Conservation (phyloP, 1,140 invertebrate species). For the Matsumurasca onukii region DNA sequence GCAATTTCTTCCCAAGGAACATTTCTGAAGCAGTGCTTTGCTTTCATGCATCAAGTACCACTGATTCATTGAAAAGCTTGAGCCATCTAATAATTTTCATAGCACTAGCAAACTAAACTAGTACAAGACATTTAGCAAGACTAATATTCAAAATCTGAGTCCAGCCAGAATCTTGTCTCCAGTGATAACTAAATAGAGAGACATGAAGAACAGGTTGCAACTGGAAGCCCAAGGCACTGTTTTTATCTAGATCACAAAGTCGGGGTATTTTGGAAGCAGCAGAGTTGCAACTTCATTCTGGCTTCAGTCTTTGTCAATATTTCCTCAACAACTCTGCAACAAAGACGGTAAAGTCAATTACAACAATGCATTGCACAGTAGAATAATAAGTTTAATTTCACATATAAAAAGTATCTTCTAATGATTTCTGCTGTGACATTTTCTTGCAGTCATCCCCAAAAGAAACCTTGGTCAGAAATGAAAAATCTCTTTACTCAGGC, state of each 20-base stretch:
- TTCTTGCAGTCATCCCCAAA: background rate
- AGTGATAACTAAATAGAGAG: no score
- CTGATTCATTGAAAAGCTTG: no score
- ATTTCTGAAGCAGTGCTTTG: no score
- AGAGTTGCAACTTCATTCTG: conserved; percentile 49
- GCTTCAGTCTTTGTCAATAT: conserved; percentile 47
- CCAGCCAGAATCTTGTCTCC: no score
- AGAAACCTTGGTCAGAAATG: background rate
- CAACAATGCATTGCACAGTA: background rate
- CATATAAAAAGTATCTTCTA: conserved; percentile 34
- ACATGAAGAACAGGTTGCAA: no score
- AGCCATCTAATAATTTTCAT: no score
- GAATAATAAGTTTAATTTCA: conserved; percentile 12
- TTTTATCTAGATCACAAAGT: background rate
- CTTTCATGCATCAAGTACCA: no score
- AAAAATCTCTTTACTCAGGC: background rate
- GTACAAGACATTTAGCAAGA: no score
- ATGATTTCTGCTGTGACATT: conserved; percentile 43
- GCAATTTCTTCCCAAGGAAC: no score
- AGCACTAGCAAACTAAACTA: no score
- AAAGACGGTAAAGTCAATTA: conserved; percentile 9
- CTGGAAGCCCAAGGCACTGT: no score
- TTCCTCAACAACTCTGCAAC: conserved; percentile 45
- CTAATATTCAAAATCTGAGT: no score
- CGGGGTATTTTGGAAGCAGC: conserved; percentile 43